These are phyloP conservation scores for Axea sp. DNA, from an alignment of 2,888 invertebrate genomes.

Conservation along the genomic window DNA sequence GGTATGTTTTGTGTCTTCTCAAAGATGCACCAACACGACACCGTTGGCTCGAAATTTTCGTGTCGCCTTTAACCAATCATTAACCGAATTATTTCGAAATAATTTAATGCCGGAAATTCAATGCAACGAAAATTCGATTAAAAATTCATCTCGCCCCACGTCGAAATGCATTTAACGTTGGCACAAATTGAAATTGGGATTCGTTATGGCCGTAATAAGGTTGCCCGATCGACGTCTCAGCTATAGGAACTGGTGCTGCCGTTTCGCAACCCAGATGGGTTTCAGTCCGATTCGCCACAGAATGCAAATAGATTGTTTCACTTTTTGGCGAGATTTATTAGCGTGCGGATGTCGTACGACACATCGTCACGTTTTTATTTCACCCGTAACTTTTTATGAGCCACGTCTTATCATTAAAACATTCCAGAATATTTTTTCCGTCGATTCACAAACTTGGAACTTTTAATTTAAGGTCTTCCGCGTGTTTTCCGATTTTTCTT, in stretches of 20 bases:
- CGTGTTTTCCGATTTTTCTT: constrained; percentile 1
- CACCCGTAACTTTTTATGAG: not conserved
- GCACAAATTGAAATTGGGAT: constrained; percentile 57
- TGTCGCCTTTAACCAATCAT: constrained; percentile 48
- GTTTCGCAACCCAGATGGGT: constrained; percentile 23
- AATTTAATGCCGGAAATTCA: constrained; percentile 56
- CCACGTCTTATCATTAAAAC: constrained; percentile 23
- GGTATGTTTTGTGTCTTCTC: constrained; percentile 61
- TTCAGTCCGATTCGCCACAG: constrained; percentile 1
- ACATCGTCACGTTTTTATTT: not conserved
- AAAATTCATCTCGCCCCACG: constrained; percentile 56
- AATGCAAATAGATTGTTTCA: constrained; percentile 40
- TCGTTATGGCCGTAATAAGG: constrained; percentile 55
- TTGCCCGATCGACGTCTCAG: constrained; percentile 38
- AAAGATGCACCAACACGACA: constrained; percentile 56
- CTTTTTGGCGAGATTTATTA: constrained; percentile 11
- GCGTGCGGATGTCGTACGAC: not conserved
- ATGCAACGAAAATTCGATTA: constrained; percentile 58
- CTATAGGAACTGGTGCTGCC: constrained; percentile 5
- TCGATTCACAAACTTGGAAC: not conserved
- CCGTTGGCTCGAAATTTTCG: constrained; percentile 33
- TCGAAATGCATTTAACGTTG: constrained; percentile 37
- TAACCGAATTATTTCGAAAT: constrained; percentile 53
- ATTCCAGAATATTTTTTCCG: not conserved
- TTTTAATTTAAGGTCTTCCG: constrained; percentile 16